Percentiles rank a stretch among this genome's conserved stretches.
Conservation (phyloP, 2,113 vertebrate species). For the Ctenodactylus gundi region DNA sequence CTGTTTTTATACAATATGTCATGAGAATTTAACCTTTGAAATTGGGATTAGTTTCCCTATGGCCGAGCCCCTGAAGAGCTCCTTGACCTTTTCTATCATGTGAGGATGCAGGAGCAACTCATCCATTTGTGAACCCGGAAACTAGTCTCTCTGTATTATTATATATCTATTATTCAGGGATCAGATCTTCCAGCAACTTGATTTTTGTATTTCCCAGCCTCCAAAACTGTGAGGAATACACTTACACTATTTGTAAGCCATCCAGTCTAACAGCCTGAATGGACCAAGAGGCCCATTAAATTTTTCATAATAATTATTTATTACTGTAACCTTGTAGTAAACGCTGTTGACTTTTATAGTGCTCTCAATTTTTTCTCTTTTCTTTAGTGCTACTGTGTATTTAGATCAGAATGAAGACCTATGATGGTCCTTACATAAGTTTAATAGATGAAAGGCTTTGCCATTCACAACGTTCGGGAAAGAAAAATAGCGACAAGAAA, state of each 20-base stretch:
- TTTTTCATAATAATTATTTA: neutral
- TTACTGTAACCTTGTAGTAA: neutral
- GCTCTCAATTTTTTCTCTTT: neutral
- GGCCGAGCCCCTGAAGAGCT: too few relatives aligned
- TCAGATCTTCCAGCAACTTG: neutral
- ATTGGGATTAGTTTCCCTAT: too few relatives aligned
- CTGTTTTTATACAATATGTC: neutral
- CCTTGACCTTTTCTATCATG: neutral
- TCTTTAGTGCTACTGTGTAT: neutral
- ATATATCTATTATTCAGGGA: too few relatives aligned
- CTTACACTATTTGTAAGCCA: neutral
- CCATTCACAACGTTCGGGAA: neutral
- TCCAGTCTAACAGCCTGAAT: neutral
- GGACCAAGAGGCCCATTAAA: neutral
- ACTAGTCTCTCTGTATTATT: too few relatives aligned
- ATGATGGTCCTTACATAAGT: neutral
- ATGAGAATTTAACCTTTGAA: too few relatives aligned
- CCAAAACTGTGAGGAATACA: neutral
- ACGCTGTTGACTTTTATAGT: too few relatives aligned
- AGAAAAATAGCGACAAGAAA: conserved; percentile 1
- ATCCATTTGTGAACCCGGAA: neutral
- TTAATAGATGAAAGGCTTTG: neutral
- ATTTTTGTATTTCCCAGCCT: neutral
- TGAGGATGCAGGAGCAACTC: neutral
- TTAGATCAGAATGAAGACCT: neutral